Conservation (phyloP, 2,888 invertebrate species). For the Trypoxylon attenuatum region DNA sequence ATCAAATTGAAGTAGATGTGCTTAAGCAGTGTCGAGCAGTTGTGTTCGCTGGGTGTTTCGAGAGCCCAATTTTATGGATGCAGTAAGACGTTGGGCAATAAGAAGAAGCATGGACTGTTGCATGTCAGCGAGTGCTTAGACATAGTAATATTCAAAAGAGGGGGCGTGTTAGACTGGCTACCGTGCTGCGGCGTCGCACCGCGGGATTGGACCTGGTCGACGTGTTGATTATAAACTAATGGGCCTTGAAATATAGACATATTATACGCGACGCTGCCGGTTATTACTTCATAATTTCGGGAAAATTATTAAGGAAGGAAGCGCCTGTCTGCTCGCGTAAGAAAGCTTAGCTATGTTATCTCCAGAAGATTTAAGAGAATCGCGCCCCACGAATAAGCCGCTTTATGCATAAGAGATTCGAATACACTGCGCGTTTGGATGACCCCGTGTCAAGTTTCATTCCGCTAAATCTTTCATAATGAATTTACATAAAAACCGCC, state of each 20-base stretch:
- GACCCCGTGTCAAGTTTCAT: slow-evolving; percentile 31
- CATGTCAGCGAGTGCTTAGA: slow-evolving; percentile 71
- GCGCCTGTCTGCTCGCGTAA: slow-evolving; percentile 67
- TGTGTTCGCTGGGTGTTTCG: background rate
- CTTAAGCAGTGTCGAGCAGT: too few relatives aligned
- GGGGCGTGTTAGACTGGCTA: slow-evolving; percentile 63
- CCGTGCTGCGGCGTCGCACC: slow-evolving; percentile 55
- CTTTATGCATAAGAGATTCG: slow-evolving; percentile 48
- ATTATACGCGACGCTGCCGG: slow-evolving; percentile 68
- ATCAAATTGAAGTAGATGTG: too few relatives aligned
- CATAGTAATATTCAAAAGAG: slow-evolving; percentile 73
- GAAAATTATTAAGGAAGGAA: slow-evolving; percentile 71
- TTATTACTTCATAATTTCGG: slow-evolving; percentile 69
- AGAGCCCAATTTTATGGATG: background rate
- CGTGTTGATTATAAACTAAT: slow-evolving; percentile 74
- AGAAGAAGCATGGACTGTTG: slow-evolving; percentile 51
- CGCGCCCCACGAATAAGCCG: slow-evolving; percentile 51
- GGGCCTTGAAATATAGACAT: slow-evolving; percentile 73
- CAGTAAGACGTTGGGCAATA: slow-evolving; percentile 45
- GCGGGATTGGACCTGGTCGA: slow-evolving; percentile 63
- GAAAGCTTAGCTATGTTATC: slow-evolving; percentile 71
- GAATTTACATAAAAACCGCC: slow-evolving; percentile 40
- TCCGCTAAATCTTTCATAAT: slow-evolving; percentile 33
- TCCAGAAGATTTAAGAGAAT: slow-evolving; percentile 62
- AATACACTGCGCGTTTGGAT: slow-evolving; percentile 27